Base-by-base conservation (phyloP, 2,888 invertebrate genomes). In the Drosophila maculinotata region DNA sequence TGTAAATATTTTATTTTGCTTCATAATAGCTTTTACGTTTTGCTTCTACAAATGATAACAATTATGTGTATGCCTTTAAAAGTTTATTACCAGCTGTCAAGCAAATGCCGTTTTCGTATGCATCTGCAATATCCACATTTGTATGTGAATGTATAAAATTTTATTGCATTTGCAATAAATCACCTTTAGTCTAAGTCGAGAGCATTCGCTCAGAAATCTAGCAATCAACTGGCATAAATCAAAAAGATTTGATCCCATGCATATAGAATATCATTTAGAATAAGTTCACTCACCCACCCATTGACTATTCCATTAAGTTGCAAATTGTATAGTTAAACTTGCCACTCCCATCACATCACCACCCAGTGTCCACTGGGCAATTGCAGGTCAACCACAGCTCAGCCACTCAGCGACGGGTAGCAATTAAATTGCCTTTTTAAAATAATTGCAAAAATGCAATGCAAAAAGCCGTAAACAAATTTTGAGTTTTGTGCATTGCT, bases 351-450 rank as follows among this genome's bases (percentile, higher is more conserved):
- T 26, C 9, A 26, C 9, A 48, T n/a, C n/a, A n/a, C n/a, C n/a
- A n/a, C n/a, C n/a, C 42, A 2, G 41, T 33, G 28, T n/a, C 14
- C 17, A 25, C 14, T 15, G 10, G 17, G 8, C 36, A 26, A 10
- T 57, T 14, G 20, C 15, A 10, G 58, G 42, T 42, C 15, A 10
- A 42, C 39, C 47, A 31, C 30, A 33, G 52, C 30, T 47, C 71
- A 51, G 30, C 17, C 47, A 17, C 44, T 36, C 44, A n/a, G 44
- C 28, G 28, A 44, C 39, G 60, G 38, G n/a, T 38, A 67, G 72
- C 77, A 76, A 80, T 86, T 86, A 76, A 79, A 83, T 73, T 87
- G 81, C 53, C 52, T 76, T 72, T 78, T 77, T 65, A 48, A 51
- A 75, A 83, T 86, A 86, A 83, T 79, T 79, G 80, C 74, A 67